These are phyloP conservation scores for Cydia fagiglandana DNA, from an alignment of 1,140 invertebrate genomes.

Conservation along the genomic window DNA sequence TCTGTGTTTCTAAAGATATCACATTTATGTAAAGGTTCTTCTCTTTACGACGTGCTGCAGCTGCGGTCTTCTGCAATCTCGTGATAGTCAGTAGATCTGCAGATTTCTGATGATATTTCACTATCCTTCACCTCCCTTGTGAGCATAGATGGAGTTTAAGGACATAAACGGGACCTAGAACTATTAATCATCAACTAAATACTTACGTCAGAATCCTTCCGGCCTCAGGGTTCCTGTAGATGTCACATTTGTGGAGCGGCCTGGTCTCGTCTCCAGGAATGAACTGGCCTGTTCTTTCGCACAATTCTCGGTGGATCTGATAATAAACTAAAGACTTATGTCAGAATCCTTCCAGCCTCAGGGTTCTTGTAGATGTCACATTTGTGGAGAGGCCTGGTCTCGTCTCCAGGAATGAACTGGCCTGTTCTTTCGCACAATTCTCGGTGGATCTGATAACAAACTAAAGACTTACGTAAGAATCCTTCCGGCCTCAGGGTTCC, in stretches of 20 bases:
- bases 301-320: constrained; percentile 92
- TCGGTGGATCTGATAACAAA: constrained; percentile 90
- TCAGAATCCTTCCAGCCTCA: constrained; percentile 87
- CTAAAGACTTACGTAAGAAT: constrained; percentile 85
- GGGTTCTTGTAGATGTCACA: constrained; percentile 94
- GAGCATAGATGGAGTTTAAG: no score
- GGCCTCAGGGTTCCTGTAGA: constrained; percentile 89
- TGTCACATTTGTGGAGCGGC: constrained; percentile 94
- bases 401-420: constrained; percentile 85
- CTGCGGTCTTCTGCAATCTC: no score
- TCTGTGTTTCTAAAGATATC: constrained; percentile 91
- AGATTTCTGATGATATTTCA: no score
- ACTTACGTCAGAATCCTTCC: constrained; percentile 88
- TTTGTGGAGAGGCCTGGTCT: constrained; percentile 87
- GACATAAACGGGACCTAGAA: no score
- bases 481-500: constrained; percentile 87
- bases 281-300: constrained; percentile 88
- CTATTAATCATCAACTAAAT: not conserved
- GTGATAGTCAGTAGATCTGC: no score
- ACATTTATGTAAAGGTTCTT: constrained; percentile 89
- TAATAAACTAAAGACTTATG: constrained; percentile 82
- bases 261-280: constrained; percentile 83
- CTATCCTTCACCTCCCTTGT: no score
- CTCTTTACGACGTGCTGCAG: no score
- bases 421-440: constrained; percentile 88